A percentile compares a stretch with the other conserved stretches of the same genome.
phyloP scores from a whole-genome alignment of 2,113 vertebrate species.

The Thinocorus orbignyianus region DNA sequence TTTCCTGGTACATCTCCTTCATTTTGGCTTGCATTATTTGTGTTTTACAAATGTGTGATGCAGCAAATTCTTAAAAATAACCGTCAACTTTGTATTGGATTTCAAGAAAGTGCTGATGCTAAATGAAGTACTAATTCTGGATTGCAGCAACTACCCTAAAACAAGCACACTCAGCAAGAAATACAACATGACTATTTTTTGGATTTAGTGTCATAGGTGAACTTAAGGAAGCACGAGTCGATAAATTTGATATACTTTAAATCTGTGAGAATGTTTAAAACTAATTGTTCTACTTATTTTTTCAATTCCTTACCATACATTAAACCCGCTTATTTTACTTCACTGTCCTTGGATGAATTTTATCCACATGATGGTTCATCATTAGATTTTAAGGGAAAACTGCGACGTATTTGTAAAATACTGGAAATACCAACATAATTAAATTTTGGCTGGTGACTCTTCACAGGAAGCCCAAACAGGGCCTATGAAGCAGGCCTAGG shows the following conservation, averaged over 20 bases:
- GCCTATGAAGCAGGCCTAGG: not conserved
- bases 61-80: slow-evolving; percentile 60
- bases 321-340: not conserved
- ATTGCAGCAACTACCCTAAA: slow-evolving; percentile 12
- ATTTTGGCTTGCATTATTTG: slow-evolving; percentile 13
- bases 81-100: slow-evolving; percentile 55
- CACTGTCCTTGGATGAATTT: not conserved
- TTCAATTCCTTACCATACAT: not conserved
- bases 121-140: slow-evolving; percentile 26
- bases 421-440: not conserved
- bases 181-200: not conserved
- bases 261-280: not conserved
- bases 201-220: slow-evolving; percentile 28
- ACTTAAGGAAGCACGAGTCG: not conserved
- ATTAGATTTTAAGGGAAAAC: not conserved
- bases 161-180: slow-evolving; percentile 43
- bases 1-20: slow-evolving; percentile 61
- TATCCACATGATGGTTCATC: not conserved
- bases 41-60: slow-evolving; percentile 44
- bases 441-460: not conserved
- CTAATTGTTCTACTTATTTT: not conserved
- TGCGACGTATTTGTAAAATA: not conserved
- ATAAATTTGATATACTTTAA: not conserved
- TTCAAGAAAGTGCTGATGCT: slow-evolving; percentile 54
- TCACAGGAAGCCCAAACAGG: not conserved